phyloP scores from a whole-genome alignment of 2,113 vertebrate species.

The Labeo catla region DNA sequence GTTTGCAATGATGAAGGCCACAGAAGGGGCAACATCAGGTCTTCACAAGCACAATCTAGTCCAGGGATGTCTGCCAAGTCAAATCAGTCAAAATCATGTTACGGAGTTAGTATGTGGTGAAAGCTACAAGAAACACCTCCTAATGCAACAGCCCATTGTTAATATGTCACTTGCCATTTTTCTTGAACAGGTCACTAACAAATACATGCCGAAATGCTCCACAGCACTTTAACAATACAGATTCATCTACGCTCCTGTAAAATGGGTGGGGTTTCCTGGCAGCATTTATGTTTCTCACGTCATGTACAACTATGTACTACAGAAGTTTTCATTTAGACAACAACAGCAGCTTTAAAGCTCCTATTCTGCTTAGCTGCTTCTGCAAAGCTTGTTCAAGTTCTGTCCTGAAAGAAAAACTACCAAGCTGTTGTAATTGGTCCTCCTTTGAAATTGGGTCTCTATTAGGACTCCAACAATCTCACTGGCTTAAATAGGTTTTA shows the following conservation, averaged over 20 bases:
- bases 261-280: slow-evolving; percentile 48
- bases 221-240: neutral
- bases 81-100: neutral
- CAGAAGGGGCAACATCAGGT: neutral
- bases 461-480: neutral
- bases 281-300: neutral
- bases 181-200: neutral
- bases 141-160: neutral
- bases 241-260: neutral
- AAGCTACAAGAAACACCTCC: neutral
- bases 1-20: slow-evolving; percentile 8
- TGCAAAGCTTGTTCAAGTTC: neutral
- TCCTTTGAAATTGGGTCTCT: neutral
- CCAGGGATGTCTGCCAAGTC: neutral
- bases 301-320: neutral
- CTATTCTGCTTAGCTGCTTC: neutral
- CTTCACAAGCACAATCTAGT: neutral
- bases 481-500: neutral
- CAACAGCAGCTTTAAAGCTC: neutral
- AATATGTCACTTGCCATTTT: neutral
- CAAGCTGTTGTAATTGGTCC: neutral
- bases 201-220: neutral
- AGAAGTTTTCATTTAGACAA: neutral
- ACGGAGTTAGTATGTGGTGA: neutral
- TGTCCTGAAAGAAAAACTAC: neutral